phyloP scores from a whole-genome alignment of 1,140 invertebrate genomes.

The Pogonomyrmex barbatus region DNA sequence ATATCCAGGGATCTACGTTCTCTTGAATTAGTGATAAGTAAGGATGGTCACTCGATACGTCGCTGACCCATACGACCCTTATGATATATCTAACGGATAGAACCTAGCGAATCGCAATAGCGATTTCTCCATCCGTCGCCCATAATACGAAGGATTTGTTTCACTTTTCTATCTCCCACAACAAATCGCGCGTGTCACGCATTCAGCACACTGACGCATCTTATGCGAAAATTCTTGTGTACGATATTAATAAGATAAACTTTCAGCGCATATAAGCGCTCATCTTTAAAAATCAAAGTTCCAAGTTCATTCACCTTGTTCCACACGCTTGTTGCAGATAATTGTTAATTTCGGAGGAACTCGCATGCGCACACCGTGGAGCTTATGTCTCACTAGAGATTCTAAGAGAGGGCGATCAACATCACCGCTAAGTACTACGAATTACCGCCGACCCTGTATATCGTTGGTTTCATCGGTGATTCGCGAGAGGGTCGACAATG shows the following conservation, averaged over 20 bases:
- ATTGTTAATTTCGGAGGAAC: constrained; percentile 38
- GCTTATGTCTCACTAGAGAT: constrained; percentile 48
- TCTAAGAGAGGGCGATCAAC: constrained; percentile 64
- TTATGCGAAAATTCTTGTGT: neutral
- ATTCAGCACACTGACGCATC: neutral
- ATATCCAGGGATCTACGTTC: constrained; percentile 81
- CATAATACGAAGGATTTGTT: constrained; percentile 68
- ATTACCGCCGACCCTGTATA: constrained; percentile 70
- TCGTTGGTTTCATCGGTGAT: constrained; percentile 71
- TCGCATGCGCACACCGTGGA: neutral
- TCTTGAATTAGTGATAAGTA: constrained; percentile 83
- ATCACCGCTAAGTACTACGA: constrained; percentile 69
- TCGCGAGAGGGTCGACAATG: constrained; percentile 68
- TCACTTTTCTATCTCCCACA: constrained; percentile 47
- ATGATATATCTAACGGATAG: constrained; percentile 67
- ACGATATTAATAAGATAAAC: constrained; percentile 1
- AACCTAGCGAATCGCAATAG: constrained; percentile 58
- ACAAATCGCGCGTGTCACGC: constrained; percentile 34
- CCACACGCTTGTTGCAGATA: neutral
- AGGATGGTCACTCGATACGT: constrained; percentile 74
- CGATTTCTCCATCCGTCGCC: constrained; percentile 66
- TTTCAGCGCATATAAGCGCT: neutral
- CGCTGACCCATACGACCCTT: constrained; percentile 69
- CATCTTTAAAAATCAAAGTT: neutral
- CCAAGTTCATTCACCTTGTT: neutral